Evolutionary conservation across 2,888 invertebrate species (phyloP).

Genomic region (Mythimna loreyi): DNA sequence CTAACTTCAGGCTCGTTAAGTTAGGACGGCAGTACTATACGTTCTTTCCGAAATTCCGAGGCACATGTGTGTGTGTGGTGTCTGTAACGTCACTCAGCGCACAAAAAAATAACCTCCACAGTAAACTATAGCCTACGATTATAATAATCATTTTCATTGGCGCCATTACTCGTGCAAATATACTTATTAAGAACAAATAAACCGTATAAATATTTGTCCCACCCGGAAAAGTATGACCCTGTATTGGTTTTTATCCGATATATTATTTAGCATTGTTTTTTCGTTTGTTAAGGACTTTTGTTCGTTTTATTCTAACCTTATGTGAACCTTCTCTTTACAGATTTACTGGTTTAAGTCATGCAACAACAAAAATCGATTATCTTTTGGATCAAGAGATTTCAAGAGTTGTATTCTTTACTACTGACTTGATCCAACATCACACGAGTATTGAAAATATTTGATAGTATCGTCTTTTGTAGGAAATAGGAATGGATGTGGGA

Average conservation of each 20-base stretch:
- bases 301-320: slow-evolving; percentile 10
- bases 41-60: no score
- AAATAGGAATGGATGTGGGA: no score
- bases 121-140: slow-evolving; percentile 13
- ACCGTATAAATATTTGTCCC: slow-evolving; percentile 11
- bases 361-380: neutral
- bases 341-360: neutral
- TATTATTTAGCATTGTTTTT: slow-evolving; percentile 8
- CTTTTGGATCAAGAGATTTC: neutral
- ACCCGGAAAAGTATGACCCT: slow-evolving; percentile 36
- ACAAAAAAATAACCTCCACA: slow-evolving; percentile 22
- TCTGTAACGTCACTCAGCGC: neutral
- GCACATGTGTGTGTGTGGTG: no score
- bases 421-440: no score
- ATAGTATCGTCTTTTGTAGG: no score
- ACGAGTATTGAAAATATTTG: no score
- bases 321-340: neutral
- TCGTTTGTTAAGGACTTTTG: neutral
- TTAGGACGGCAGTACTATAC: no score
- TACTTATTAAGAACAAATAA: slow-evolving; percentile 24
- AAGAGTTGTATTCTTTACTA: neutral
- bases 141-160: slow-evolving; percentile 19
- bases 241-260: slow-evolving; percentile 4
- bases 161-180: slow-evolving; percentile 42
- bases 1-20: no score